Evolutionary conservation across 2,888 invertebrate species (phyloP), one percentile per base, ranked within the genome.

Genomic region (Pharmacophagus antenor): DNA sequence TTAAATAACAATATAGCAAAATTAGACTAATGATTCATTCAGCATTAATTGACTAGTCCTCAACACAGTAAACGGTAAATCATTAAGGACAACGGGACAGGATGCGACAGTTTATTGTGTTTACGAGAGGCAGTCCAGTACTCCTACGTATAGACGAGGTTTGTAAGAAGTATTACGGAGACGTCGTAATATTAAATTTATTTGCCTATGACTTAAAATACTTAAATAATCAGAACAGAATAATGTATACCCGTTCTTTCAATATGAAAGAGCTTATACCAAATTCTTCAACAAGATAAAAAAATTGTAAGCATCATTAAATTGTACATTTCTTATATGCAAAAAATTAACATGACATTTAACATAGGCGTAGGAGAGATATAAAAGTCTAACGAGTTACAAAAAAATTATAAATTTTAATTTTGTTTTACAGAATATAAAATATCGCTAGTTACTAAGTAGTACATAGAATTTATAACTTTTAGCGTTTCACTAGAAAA

Each of bases 21-120:
- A 47, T 31, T 59, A n/a, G 20, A 25, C 15, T 49, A 49, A 42
- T 54, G 31, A 55, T 50, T 50, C 46, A 44, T 27, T 58, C 20
- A 49, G 17, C 44, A 10, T 50, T 41, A 25, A 61, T 61, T 61
- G 51, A 56, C 51, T 52, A 52, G 47, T 52, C 52, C 47, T 52
- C 41, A 52, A 25, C 23, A 21, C 15, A 52, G 41, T 51, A 41
- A 52, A 18, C 52, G 27, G 52, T 52, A 73, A 77, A 74, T 77
- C 71, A 64, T 68, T 67, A 69, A 76, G 74, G 71, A 76, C 70
- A 66, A 65, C 46, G 54, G 62, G 72, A 73, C 84, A 73, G 86
- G 86, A 86, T 74, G 77, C 67, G 48, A 66, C 76, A 72, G 72
- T 76, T 86, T 84, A 85, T 80, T 74, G 80, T 80, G 80, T 83